phyloP scores from a whole-genome alignment of 2,113 vertebrate genomes.

The Gymnocephalus cernua region DNA sequence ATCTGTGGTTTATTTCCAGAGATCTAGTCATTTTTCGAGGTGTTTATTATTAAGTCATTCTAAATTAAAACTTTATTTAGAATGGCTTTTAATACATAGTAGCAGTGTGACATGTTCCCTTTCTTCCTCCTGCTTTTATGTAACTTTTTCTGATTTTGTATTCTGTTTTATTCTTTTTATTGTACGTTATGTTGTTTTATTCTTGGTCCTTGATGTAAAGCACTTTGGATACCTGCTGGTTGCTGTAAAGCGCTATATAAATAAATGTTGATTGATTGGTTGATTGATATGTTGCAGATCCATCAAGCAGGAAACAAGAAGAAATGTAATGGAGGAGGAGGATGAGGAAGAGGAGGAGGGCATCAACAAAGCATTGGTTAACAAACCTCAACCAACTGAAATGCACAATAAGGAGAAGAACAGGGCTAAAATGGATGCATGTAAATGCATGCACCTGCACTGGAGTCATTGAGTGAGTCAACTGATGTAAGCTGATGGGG shows the following conservation, averaged over 20 bases:
- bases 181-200: too few species aligned
- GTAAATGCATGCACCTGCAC: conserved; percentile 63
- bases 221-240: too few species aligned
- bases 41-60: too few species aligned
- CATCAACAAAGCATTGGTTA: conserved; percentile 27
- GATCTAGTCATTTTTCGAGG: conserved; percentile 33
- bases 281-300: conserved; percentile 8
- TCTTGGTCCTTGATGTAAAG: too few species aligned
- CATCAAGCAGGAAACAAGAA: conserved; percentile 45
- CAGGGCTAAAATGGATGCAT: conserved; percentile 22
- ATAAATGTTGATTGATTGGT: too few species aligned
- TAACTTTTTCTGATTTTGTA: too few species aligned
- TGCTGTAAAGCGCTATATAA: too few species aligned
- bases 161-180: too few species aligned
- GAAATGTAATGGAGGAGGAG: conserved; percentile 32
- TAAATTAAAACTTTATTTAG: too few species aligned
- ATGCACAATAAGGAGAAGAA: conserved; percentile 18
- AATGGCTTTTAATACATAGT: too few species aligned
- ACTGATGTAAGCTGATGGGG: conserved; percentile 12
- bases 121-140: too few species aligned
- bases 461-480: conserved; percentile 49
- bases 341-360: conserved; percentile 17
- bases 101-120: too few species aligned
- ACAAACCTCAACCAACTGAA: conserved; percentile 36
- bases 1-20: conserved; percentile 34